Evolutionary conservation across 2,888 invertebrate genomes (phyloP).

Genomic region (Drosophila cognata): DNA sequence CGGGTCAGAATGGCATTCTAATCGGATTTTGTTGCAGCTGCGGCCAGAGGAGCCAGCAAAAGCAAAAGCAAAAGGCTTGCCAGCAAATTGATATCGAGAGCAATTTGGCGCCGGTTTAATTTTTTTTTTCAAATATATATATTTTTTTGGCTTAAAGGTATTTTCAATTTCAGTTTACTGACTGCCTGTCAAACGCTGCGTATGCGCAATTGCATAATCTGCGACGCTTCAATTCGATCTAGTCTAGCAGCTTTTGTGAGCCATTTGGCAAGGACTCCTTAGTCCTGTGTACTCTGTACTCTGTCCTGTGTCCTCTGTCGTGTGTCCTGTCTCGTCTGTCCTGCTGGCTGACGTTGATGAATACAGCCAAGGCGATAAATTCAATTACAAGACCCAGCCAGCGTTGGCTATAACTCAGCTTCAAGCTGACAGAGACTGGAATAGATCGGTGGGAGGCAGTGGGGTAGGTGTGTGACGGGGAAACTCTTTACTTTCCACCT

Average conservation of each 20-base stretch:
- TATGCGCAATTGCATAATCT: slow-evolving; percentile 75
- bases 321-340: slow-evolving; percentile 5
- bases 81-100: slow-evolving; percentile 76
- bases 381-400: slow-evolving; percentile 69
- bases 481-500: slow-evolving; percentile 52
- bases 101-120: slow-evolving; percentile 64
- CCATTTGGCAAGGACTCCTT: slow-evolving; percentile 16
- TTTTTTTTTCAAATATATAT: background rate
- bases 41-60: slow-evolving; percentile 54
- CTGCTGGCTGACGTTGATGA: slow-evolving; percentile 68
- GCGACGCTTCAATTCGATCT: slow-evolving; percentile 59
- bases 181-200: slow-evolving; percentile 50
- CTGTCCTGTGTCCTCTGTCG: background rate
- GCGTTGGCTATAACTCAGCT: slow-evolving; percentile 64
- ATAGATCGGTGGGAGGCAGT: background rate
- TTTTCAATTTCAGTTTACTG: slow-evolving; percentile 53
- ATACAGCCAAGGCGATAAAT: slow-evolving; percentile 72
- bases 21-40: slow-evolving; percentile 78
- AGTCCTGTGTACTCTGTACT: background rate
- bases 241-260: slow-evolving; percentile 46
- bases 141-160: slow-evolving; percentile 20
- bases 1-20: slow-evolving; percentile 61
- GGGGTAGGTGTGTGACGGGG: background rate
- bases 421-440: slow-evolving; percentile 39
- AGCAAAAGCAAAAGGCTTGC: slow-evolving; percentile 51